A percentile compares a stretch with the other conserved stretches of the same genome.
phyloP scores from a whole-genome alignment of 1,140 invertebrate genomes.

The Nautilus pompilius region DNA sequence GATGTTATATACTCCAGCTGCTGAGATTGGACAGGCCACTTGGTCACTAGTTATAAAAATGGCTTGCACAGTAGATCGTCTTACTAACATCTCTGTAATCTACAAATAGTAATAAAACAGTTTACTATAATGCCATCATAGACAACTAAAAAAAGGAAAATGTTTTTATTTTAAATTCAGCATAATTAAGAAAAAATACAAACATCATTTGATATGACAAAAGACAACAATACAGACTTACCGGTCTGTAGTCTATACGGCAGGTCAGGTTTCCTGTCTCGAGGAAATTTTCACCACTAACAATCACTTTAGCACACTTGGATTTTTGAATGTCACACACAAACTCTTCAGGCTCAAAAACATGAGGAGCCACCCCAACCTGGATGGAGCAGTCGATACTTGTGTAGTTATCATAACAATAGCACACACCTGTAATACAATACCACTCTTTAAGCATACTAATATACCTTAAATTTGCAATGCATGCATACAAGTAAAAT shows the following conservation, averaged over 20 bases:
- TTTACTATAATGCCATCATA: neutral
- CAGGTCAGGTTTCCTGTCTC: conserved; percentile 16
- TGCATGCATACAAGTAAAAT: too few species aligned
- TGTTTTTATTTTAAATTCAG: too few species aligned
- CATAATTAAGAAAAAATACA: too few species aligned
- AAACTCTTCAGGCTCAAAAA: neutral
- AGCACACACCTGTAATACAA: conserved; percentile 14
- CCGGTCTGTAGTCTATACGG: too few species aligned
- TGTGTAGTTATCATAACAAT: conserved; percentile 11
- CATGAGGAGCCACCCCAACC: conserved; percentile 1
- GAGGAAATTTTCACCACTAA: conserved; percentile 15
- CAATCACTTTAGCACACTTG: conserved; percentile 4
- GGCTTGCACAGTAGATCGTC: neutral
- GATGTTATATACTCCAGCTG: conserved; percentile 9
- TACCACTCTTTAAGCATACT: too few species aligned
- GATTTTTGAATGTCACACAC: conserved; percentile 7
- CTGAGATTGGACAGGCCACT: conserved; percentile 10
- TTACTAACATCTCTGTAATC: conserved; percentile 2
- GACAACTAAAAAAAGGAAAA: neutral
- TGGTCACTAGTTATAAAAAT: conserved; percentile 17
- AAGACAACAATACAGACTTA: too few species aligned
- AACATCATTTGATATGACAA: too few species aligned
- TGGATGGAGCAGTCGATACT: conserved; percentile 19
- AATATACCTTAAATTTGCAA: too few species aligned
- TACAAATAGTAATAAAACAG: neutral